phyloP scores from a whole-genome alignment of 2,797 vertebrate species.

The Phyllotis vaccarum region DNA sequence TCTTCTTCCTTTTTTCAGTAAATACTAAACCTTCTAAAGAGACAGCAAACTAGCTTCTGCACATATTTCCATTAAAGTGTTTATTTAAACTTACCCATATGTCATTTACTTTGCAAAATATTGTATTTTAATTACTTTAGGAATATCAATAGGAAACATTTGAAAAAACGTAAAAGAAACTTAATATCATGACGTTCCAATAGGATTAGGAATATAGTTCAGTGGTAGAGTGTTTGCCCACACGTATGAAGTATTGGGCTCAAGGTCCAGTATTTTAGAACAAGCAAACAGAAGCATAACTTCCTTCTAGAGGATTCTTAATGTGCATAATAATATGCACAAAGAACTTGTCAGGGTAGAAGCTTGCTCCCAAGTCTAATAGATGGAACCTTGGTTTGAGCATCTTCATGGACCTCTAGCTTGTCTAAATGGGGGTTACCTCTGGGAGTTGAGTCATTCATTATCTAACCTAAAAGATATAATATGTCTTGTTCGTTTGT shows the following conservation, averaged over 20 bases:
- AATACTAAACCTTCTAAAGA: constrained; percentile 40
- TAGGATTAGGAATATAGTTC: neutral
- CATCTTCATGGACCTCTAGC: neutral
- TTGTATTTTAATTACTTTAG: constrained; percentile 42
- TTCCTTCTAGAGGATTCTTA: neutral
- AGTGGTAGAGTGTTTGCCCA: neutral
- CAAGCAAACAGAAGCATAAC: neutral
- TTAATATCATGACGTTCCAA: neutral
- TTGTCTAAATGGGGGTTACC: neutral
- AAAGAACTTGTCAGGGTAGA: neutral
- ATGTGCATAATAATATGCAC: neutral
- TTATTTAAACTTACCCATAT: neutral
- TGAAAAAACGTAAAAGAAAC: neutral
- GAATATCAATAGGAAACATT: constrained; percentile 6
- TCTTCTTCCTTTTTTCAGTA: neutral
- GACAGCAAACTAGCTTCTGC: neutral
- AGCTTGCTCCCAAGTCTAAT: neutral
- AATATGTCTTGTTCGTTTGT: neutral
- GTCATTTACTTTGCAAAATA: constrained; percentile 37
- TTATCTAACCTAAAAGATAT: neutral
- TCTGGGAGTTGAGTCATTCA: neutral
- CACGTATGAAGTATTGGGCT: neutral
- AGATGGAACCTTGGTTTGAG: neutral
- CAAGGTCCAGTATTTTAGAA: neutral
- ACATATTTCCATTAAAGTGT: neutral